These are phyloP conservation scores for Cephalopterus ornatus DNA, from an alignment of 2,113 vertebrate genomes.

Conservation along the genomic window DNA sequence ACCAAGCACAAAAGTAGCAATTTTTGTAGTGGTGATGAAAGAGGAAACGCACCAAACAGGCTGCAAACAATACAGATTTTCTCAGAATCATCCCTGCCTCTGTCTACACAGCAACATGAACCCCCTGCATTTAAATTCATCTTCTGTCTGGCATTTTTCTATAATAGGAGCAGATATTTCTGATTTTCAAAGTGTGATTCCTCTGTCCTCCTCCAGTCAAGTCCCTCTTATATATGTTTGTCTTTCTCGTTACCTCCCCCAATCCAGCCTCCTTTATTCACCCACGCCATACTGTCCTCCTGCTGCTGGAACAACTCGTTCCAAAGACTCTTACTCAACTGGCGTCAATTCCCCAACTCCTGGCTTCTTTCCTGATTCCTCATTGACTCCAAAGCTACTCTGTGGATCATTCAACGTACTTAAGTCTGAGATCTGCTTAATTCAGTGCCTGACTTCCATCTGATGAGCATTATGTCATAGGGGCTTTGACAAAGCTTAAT, in stretches of 20 bases:
- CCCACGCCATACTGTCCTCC: neutral
- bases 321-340: neutral
- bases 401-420: neutral
- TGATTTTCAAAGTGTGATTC: neutral
- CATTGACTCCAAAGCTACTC: neutral
- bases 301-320: slow-evolving; percentile 7
- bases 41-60: neutral
- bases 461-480: neutral
- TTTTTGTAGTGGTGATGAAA: neutral
- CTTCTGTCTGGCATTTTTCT: neutral
- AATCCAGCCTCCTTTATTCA: neutral
- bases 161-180: neutral
- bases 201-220: neutral
- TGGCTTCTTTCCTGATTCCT: neutral
- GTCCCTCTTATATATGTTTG: neutral
- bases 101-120: neutral
- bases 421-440: neutral
- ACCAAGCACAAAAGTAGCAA: neutral
- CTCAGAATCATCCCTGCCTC: neutral
- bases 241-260: neutral
- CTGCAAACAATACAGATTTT: neutral
- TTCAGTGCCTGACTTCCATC: neutral
- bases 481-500: neutral
- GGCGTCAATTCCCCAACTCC: neutral
- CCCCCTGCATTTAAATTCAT: neutral